phyloP scores from a whole-genome alignment of 1,140 invertebrate genomes.

The Trypoxylus dichotomus region DNA sequence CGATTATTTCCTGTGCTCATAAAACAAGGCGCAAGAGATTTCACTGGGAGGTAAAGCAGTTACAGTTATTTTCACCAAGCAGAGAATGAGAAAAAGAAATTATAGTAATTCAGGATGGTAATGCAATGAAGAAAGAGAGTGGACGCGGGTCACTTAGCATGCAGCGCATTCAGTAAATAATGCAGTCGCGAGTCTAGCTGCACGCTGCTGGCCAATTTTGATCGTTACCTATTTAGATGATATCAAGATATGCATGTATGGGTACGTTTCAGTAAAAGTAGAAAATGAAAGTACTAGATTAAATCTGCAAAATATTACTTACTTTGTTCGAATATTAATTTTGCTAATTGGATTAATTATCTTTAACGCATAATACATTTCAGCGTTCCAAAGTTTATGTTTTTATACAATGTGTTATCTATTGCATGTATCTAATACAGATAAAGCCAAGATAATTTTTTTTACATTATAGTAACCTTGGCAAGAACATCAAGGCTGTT shows the following conservation, averaged over 20 bases:
- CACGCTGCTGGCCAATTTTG: background rate
- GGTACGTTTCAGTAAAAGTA: background rate
- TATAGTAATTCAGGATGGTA: constrained; percentile 1
- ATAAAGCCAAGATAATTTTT: no score
- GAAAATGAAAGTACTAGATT: background rate
- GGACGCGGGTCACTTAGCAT: constrained; percentile 13
- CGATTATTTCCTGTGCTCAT: constrained; percentile 4
- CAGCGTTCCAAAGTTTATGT: no score
- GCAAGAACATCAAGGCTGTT: no score
- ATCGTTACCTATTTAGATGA: constrained; percentile 4
- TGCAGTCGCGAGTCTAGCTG: background rate
- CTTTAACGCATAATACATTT: no score
- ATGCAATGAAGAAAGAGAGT: constrained; percentile 2
- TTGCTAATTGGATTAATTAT: no score
- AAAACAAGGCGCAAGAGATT: background rate
- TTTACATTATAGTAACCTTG: no score
- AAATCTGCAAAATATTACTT: background rate
- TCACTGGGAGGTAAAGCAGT: background rate
- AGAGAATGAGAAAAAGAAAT: constrained; percentile 11
- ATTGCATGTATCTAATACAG: no score
- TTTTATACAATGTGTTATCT: no score
- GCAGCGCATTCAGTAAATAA: background rate
- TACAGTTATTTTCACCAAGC: constrained; percentile 16
- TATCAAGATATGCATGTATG: background rate
- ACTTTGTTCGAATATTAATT: no score